Percentiles rank a stretch among this genome's conserved stretches.
Evolutionary conservation across 2,113 vertebrate species (phyloP).

Genomic region (Hymenochirus boettgeri): DNA sequence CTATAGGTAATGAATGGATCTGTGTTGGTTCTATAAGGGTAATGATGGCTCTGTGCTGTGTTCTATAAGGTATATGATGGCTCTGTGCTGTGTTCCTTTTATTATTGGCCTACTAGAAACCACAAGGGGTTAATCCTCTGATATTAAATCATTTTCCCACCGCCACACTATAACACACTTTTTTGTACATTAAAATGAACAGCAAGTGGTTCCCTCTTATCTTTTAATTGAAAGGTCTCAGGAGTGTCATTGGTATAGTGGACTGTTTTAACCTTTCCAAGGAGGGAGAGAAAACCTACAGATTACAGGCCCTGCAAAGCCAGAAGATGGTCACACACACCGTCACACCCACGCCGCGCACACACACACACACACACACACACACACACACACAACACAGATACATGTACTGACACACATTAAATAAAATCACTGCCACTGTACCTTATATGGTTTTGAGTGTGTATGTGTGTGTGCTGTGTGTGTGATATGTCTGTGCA

Average conservation of each 20-base stretch:
- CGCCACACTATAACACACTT: background rate
- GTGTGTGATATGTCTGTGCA: no score
- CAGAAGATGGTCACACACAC: background rate
- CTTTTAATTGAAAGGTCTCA: conserved; percentile 30
- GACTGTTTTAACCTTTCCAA: conserved; percentile 23
- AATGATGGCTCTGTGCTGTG: no score
- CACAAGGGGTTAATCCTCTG: background rate
- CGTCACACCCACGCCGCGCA: no score
- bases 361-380: background rate
- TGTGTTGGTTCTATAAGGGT: no score
- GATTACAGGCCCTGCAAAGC: background rate
- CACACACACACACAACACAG: conserved; percentile 3
- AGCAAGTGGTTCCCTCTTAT: conserved; percentile 15
- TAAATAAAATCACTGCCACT: no score
- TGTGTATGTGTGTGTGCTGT: no score
- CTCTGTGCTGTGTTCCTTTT: no score
- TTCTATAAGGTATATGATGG: no score
- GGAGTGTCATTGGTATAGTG: conserved; percentile 22
- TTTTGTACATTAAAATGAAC: background rate
- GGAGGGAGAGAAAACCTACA: conserved; percentile 6
- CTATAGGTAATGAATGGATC: no score
- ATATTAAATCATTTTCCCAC: background rate
- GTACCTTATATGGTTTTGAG: no score
- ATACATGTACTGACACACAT: no score
- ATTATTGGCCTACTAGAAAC: no score